These are phyloP conservation scores for Oxystoma pomonae DNA, from an alignment of 2,888 invertebrate species.

Conservation along the genomic window DNA sequence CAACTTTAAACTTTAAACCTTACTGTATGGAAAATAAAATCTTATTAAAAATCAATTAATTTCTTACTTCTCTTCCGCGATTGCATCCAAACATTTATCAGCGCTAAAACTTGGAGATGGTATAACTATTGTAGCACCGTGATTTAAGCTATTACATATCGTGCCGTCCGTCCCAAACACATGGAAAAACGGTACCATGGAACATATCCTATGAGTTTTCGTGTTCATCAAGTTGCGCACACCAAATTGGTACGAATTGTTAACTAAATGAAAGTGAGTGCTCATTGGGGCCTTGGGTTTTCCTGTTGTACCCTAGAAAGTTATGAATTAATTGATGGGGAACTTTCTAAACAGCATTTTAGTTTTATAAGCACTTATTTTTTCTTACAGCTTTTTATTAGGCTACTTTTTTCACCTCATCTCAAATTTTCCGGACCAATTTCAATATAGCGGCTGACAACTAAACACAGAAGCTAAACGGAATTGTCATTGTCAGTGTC, in stretches of 20 bases:
- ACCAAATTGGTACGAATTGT: constrained; percentile 68
- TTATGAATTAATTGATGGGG: too few species aligned
- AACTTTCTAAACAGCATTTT: too few species aligned
- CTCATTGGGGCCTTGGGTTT: constrained; percentile 70
- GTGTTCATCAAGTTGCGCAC: constrained; percentile 48
- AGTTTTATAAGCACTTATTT: too few species aligned
- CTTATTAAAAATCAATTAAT: too few species aligned
- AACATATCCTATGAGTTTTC: constrained; percentile 53
- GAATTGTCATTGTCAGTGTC: too few species aligned
- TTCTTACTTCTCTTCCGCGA: constrained; percentile 61
- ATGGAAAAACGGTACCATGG: constrained; percentile 78
- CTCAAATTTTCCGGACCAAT: too few species aligned
- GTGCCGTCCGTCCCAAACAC: constrained; percentile 70
- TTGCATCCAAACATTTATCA: constrained; percentile 57
- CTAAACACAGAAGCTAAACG: too few species aligned
- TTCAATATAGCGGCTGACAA: too few species aligned
- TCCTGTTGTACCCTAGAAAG: constrained; percentile 52
- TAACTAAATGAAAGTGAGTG: constrained; percentile 69
- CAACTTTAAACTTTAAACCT: too few species aligned
- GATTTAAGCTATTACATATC: constrained; percentile 54
- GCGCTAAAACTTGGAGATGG: constrained; percentile 60
- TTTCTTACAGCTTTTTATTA: too few species aligned
- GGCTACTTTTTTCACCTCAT: too few species aligned
- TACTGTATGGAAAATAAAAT: too few species aligned
- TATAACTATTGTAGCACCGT: constrained; percentile 60